Percentiles rank a stretch among this genome's conserved stretches.
Conservation (phyloP, 2,797 vertebrate species). For the Myoxocephalus aenaeus region DNA sequence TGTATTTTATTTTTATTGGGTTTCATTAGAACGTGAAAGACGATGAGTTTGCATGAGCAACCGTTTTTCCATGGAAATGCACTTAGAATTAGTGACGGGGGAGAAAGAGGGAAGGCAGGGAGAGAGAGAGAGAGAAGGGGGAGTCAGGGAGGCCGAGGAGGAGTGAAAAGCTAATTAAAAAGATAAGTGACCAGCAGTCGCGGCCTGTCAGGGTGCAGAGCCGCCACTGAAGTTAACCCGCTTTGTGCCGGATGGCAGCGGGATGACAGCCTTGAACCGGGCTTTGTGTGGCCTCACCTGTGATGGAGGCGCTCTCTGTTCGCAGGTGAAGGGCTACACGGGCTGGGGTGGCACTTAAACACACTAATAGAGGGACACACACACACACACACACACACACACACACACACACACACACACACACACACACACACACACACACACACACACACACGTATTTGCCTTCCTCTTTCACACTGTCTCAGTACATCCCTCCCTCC, state of each 20-base stretch:
- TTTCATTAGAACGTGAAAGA: constrained; percentile 25
- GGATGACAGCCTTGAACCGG: constrained; percentile 65
- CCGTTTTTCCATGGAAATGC: constrained; percentile 26
- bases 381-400: constrained; percentile 60
- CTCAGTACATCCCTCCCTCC: constrained; percentile 62
- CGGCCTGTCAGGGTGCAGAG: constrained; percentile 75
- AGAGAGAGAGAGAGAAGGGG: constrained; percentile 5
- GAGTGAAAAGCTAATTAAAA: constrained; percentile 83
- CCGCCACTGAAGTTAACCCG: constrained; percentile 69
- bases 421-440: constrained; percentile 63
- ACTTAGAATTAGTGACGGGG: constrained; percentile 58
- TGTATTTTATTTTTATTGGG: constrained; percentile 8
- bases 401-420: constrained; percentile 57
- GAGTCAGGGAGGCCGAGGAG: constrained; percentile 47
- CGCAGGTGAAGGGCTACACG: constrained; percentile 74
- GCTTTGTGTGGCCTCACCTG: constrained; percentile 73
- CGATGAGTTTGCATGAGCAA: constrained; percentile 44
- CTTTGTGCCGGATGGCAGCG: constrained; percentile 75
- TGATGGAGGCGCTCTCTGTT: constrained; percentile 75
- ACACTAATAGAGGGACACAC: constrained; percentile 66
- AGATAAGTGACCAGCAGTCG: constrained; percentile 81
- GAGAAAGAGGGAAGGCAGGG: constrained; percentile 42
- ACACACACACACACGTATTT: constrained; percentile 58
- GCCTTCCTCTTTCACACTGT: constrained; percentile 63
- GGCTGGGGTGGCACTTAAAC: constrained; percentile 66